phyloP scores from a whole-genome alignment of 2,888 invertebrate genomes.

The Steinernema hermaphroditum region DNA sequence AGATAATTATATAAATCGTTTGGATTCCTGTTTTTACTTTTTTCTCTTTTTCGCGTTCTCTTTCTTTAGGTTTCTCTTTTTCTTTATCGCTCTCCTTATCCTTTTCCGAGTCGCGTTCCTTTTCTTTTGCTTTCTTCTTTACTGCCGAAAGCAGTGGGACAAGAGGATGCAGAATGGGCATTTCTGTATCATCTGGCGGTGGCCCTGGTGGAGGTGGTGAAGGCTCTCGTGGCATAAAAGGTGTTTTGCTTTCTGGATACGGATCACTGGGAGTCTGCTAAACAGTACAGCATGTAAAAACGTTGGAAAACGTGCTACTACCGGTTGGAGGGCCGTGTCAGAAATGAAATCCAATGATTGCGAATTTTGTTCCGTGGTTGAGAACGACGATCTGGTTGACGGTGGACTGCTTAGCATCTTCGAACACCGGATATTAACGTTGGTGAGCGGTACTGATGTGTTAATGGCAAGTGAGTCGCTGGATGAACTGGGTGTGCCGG shows the following conservation, averaged over 20 bases:
- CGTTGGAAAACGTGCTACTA: neutral
- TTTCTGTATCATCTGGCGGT: neutral
- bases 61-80: neutral
- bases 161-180: neutral
- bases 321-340: neutral
- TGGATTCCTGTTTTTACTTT: too few species aligned
- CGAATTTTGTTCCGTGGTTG: neutral
- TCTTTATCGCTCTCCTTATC: constrained; percentile 20
- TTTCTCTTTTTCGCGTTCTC: too few species aligned
- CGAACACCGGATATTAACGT: neutral
- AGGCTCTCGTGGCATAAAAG: constrained; percentile 2
- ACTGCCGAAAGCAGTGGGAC: neutral
- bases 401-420: constrained; percentile 10
- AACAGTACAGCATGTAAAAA: too few species aligned
- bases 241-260: neutral
- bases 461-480: neutral
- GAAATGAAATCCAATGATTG: neutral
- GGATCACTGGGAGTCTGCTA: too few species aligned
- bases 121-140: neutral
- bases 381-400: neutral
- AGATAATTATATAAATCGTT: too few species aligned
- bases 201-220: neutral
- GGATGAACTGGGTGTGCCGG: neutral
- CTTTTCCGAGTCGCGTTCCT: constrained; percentile 25
- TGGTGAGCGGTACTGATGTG: neutral